A percentile compares a stretch with the other conserved stretches of the same genome.
These are phyloP conservation scores for Pterocles orientalis DNA, from an alignment of 2,113 vertebrate species.

Conservation along the genomic window DNA sequence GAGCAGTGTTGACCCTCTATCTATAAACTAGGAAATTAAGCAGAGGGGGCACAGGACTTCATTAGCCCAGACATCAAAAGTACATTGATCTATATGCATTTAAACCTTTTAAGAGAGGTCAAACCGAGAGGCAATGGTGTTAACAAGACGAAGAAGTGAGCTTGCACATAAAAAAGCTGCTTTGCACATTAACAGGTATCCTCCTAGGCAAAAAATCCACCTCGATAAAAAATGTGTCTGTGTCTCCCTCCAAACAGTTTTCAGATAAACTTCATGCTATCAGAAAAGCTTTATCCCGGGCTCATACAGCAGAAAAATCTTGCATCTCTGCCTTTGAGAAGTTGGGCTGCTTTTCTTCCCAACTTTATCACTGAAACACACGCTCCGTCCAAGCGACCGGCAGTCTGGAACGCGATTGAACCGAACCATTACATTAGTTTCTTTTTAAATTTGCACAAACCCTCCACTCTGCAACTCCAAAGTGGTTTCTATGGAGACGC, in stretches of 20 bases:
- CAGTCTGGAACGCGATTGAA: neutral
- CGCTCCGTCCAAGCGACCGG: neutral
- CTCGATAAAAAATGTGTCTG: accelerated
- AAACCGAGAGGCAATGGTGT: neutral
- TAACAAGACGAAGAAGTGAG: neutral
- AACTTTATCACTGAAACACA: accelerated
- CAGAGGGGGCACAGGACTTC: neutral
- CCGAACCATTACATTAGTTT: neutral
- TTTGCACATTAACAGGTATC: neutral
- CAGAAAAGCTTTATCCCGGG: neutral
- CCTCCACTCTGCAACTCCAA: neutral
- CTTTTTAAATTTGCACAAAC: neutral
- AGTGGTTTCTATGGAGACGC: neutral
- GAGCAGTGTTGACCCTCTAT: neutral
- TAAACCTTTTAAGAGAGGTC: neutral
- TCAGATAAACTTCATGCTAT: neutral
- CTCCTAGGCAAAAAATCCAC: neutral
- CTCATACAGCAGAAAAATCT: neutral
- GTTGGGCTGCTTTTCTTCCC: neutral
- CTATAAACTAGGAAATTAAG: neutral
- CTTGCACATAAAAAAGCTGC: neutral
- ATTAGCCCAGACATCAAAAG: neutral
- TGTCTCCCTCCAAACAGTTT: neutral
- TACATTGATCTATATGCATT: neutral
- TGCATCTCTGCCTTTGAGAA: neutral